Conservation (phyloP, 2,113 vertebrate species). For the Toxostoma redivivum region DNA sequence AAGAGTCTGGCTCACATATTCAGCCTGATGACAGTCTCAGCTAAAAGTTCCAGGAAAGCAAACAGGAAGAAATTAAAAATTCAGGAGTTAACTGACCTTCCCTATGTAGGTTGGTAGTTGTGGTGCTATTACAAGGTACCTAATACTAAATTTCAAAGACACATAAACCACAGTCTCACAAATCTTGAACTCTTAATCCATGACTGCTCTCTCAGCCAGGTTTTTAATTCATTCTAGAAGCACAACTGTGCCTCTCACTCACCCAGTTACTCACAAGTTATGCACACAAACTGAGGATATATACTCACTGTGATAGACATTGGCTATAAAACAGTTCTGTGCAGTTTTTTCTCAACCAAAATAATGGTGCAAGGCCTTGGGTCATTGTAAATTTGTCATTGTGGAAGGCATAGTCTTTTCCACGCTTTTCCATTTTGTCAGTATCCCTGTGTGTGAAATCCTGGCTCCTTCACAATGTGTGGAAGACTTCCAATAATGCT, state of each 20-base stretch:
- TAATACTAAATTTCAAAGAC: background rate
- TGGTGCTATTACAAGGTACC: background rate
- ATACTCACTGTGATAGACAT: background rate
- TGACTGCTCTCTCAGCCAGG: background rate
- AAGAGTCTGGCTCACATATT: background rate
- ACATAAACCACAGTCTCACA: background rate
- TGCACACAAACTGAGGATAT: background rate
- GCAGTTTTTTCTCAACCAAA: background rate
- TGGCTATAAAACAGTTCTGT: background rate
- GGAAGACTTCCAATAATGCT: background rate
- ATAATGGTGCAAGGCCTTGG: background rate
- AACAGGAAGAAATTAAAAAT: background rate
- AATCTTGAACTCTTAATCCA: background rate
- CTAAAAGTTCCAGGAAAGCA: background rate
- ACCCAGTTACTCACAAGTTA: background rate
- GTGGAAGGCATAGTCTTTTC: background rate
- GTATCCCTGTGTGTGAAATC: background rate
- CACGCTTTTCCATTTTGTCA: background rate
- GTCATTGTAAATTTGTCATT: background rate
- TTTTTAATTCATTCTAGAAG: background rate
- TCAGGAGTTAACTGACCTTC: background rate
- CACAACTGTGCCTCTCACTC: accelerated
- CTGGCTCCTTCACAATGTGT: background rate
- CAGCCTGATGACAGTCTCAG: background rate
- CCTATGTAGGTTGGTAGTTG: background rate